phyloP scores from a whole-genome alignment of 1,140 invertebrate genomes.

The Temnothorax nylanderi region DNA sequence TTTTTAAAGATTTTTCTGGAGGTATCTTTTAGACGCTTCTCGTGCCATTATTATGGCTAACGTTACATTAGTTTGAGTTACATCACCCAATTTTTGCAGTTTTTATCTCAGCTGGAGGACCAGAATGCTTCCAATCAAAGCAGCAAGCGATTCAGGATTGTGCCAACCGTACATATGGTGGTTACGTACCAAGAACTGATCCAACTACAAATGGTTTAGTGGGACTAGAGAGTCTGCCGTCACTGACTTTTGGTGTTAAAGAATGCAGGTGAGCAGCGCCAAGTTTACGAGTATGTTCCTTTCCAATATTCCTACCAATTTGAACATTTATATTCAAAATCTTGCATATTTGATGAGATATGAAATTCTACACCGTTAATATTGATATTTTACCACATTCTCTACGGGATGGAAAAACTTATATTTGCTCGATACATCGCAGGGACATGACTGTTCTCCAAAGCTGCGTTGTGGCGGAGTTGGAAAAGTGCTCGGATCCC shows the following conservation, averaged over 20 bases:
- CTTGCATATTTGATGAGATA: neutral
- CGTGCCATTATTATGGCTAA: no score
- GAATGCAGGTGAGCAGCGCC: slow-evolving; percentile 85
- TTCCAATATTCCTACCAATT: neutral
- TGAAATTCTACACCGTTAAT: neutral
- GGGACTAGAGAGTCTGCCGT: slow-evolving; percentile 85
- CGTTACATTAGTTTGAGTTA: neutral
- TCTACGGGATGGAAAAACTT: neutral
- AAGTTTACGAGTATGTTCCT: neutral
- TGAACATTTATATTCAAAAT: neutral
- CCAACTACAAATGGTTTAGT: slow-evolving; percentile 73
- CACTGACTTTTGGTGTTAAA: slow-evolving; percentile 85
- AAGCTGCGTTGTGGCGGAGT: slow-evolving; percentile 87
- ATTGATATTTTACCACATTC: neutral
- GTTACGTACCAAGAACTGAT: slow-evolving; percentile 72
- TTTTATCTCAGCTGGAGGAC: slow-evolving; percentile 92
- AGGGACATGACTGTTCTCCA: slow-evolving; percentile 88
- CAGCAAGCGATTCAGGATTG: slow-evolving; percentile 88
- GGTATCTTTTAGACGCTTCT: neutral
- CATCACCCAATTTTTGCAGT: slow-evolving; percentile 85
- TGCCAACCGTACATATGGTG: slow-evolving; percentile 87
- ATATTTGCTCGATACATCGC: neutral
- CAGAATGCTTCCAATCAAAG: slow-evolving; percentile 89
- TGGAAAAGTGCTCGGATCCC: slow-evolving; percentile 90
- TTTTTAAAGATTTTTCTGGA: neutral